Percentiles rank a stretch among this genome's conserved stretches.
These are phyloP conservation scores for Polypedilum vanderplanki DNA, from an alignment of 1,140 invertebrate genomes.

Conservation along the genomic window DNA sequence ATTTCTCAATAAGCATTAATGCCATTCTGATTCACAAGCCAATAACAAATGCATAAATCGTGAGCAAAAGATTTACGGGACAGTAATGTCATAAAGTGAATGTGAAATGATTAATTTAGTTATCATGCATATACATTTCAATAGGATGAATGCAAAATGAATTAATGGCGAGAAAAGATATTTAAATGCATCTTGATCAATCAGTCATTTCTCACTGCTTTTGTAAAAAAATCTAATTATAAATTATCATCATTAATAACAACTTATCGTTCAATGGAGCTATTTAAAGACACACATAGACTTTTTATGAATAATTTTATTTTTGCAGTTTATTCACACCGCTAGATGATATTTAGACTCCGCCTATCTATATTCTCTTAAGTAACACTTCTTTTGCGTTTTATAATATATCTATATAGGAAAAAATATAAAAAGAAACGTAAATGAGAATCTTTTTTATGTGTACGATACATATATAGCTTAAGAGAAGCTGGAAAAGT, in stretches of 20 bases:
- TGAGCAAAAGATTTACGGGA: background rate
- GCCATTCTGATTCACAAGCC: background rate
- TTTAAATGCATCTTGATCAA: background rate
- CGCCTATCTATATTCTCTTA: background rate
- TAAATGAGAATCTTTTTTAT: too few species aligned
- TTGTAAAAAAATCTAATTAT: conserved; percentile 15
- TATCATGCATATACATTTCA: conserved; percentile 13
- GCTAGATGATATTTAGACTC: background rate
- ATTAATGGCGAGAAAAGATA: background rate
- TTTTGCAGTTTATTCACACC: conserved; percentile 2
- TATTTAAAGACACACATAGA: background rate
- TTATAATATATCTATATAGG: too few species aligned
- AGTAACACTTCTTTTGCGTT: too few species aligned
- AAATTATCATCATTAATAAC: background rate
- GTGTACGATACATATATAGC: too few species aligned
- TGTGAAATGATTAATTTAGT: background rate
- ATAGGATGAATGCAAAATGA: background rate
- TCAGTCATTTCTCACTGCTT: background rate
- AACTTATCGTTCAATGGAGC: too few species aligned
- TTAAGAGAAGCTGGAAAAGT: too few species aligned
- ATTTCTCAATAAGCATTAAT: conserved; percentile 2
- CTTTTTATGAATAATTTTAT: background rate
- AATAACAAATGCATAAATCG: background rate
- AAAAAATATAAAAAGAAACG: too few species aligned
- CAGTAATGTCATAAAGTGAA: background rate